phyloP scores from a whole-genome alignment of 2,888 invertebrate genomes.

The Dryobota labecula region DNA sequence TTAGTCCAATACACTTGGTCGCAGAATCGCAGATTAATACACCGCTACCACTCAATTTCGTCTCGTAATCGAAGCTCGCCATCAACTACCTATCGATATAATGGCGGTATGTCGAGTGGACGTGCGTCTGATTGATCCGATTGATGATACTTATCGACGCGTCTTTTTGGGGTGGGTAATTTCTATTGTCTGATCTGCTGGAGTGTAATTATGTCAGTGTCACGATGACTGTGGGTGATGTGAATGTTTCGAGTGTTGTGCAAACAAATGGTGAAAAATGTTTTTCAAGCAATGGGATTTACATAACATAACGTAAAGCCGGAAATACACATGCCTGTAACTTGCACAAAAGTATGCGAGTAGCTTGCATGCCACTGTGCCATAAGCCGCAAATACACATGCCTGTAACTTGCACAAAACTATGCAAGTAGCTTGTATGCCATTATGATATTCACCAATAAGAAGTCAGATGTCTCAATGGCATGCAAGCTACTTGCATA shows the following conservation, averaged over 20 bases:
- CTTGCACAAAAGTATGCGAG: too few species aligned
- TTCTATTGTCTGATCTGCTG: slow-evolving; percentile 51
- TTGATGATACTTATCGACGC: slow-evolving; percentile 58
- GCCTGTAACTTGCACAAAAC: too few species aligned
- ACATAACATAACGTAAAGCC: not conserved
- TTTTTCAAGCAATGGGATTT: not conserved
- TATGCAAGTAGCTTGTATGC: too few species aligned
- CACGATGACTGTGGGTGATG: slow-evolving; percentile 40
- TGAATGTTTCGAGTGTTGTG: not conserved
- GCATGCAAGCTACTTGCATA: too few species aligned
- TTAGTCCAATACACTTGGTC: not conserved
- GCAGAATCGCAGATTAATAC: not conserved
- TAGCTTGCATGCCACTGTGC: too few species aligned
- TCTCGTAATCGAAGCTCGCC: slow-evolving; percentile 23
- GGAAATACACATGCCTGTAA: too few species aligned
- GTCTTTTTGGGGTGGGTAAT: slow-evolving; percentile 58
- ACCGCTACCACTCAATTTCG: slow-evolving; percentile 11
- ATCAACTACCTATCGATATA: slow-evolving; percentile 35
- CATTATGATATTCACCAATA: too few species aligned
- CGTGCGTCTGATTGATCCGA: slow-evolving; percentile 51
- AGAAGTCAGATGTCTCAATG: too few species aligned
- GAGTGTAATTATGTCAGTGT: slow-evolving; percentile 45
- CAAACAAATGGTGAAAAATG: not conserved
- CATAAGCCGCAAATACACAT: too few species aligned
- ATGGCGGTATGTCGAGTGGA: slow-evolving; percentile 40